These are phyloP conservation scores for Episyrphus balteatus DNA, from an alignment of 1,140 invertebrate genomes.

Conservation along the genomic window DNA sequence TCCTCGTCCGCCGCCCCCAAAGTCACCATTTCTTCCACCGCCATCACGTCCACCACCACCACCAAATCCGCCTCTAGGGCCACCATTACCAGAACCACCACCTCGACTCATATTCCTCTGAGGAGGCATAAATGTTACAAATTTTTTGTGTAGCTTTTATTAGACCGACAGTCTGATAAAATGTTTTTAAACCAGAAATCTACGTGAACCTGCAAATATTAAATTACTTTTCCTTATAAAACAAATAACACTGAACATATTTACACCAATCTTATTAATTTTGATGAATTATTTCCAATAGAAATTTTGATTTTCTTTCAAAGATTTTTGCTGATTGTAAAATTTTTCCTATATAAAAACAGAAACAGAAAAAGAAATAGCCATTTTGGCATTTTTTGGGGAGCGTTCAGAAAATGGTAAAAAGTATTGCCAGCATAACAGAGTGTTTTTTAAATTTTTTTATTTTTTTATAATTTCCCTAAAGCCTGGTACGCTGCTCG, in stretches of 20 bases:
- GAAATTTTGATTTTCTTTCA: neutral
- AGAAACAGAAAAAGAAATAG: neutral
- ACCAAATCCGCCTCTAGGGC: conserved; percentile 19
- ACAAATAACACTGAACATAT: no score
- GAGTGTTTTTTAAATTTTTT: no score
- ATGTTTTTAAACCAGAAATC: neutral
- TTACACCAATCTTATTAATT: neutral
- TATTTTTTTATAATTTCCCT: no score
- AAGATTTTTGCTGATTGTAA: neutral
- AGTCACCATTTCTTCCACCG: neutral
- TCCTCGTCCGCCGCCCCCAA: conserved; percentile 1
- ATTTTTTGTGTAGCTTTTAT: conserved; percentile 4
- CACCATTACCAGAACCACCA: conserved; percentile 17
- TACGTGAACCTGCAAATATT: no score
- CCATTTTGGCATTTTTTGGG: conserved; percentile 6
- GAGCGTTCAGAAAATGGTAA: conserved; percentile 1
- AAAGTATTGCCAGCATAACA: no score
- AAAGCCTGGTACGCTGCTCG: no score
- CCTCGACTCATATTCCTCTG: no score
- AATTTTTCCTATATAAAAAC: neutral
- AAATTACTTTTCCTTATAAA: no score
- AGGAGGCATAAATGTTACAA: no score
- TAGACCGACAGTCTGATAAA: neutral
- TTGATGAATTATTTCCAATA: neutral
- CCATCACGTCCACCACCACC: conserved; percentile 13